These are phyloP conservation scores for Girardinichthys multiradiatus DNA, from an alignment of 2,113 vertebrate genomes.

Conservation along the genomic window DNA sequence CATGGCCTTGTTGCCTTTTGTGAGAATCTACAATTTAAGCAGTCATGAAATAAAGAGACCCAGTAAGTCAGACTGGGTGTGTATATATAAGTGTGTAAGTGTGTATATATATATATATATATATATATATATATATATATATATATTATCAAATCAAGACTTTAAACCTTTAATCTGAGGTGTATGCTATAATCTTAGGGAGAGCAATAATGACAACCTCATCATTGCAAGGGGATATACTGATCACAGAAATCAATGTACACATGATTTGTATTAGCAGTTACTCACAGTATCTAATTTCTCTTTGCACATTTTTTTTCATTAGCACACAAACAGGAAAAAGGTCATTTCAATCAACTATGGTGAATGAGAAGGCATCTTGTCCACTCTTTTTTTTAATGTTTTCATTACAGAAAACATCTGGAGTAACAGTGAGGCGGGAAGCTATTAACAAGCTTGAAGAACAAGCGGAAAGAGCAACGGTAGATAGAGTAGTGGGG, in stretches of 20 bases:
- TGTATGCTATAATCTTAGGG: conserved; percentile 32
- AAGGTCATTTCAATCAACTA: conserved; percentile 49
- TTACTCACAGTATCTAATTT: conserved; percentile 28
- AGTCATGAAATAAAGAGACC: too few relatives aligned
- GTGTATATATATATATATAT: too few relatives aligned
- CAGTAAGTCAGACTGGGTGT: too few relatives aligned
- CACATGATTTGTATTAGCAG: conserved; percentile 37
- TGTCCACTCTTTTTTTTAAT: conserved; percentile 64
- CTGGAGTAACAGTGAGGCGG: conserved; percentile 75
- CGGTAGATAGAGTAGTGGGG: conserved; percentile 37
- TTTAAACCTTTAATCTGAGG: conserved; percentile 49
- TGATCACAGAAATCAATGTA: conserved; percentile 40
- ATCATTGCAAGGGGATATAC: conserved; percentile 22
- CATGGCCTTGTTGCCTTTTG: too few relatives aligned
- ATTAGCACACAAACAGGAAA: conserved; percentile 35
- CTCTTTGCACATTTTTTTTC: conserved; percentile 20
- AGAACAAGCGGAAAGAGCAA: conserved; percentile 35
- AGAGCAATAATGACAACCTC: too few relatives aligned
- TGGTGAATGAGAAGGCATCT: conserved; percentile 21
- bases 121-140: too few relatives aligned
- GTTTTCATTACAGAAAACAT: conserved; percentile 77
- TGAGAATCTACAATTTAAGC: too few relatives aligned
- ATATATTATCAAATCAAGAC: conserved; percentile 59
- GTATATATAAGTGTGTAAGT: too few relatives aligned
- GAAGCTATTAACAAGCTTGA: conserved; percentile 73